A percentile compares a stretch with the other conserved stretches of the same genome.
These are phyloP conservation scores for Phylloscopus whistleri DNA, from an alignment of 2,113 vertebrate species.

Conservation along the genomic window DNA sequence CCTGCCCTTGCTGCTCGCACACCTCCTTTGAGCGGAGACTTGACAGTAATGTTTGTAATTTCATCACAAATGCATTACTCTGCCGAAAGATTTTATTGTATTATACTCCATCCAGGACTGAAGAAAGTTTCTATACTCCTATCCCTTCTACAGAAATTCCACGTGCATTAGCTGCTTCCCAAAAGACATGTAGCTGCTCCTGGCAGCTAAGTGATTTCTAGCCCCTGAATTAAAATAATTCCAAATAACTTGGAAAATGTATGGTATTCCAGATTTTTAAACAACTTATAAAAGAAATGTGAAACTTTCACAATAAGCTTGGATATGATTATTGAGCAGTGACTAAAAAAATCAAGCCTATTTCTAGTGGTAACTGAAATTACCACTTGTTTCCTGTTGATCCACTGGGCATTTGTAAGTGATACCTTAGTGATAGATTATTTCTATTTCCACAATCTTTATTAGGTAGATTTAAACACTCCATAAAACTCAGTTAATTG, in stretches of 20 bases:
- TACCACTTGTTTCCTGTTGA: not conserved
- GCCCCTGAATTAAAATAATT: not conserved
- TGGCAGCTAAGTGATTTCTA: not conserved
- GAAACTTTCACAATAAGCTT: not conserved
- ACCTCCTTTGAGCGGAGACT: not conserved
- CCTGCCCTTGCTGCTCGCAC: not conserved
- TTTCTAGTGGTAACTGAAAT: not conserved
- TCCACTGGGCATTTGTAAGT: not conserved
- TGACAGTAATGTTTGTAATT: not conserved
- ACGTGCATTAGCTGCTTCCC: not conserved
- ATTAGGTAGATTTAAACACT: not conserved
- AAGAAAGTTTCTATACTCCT: not conserved
- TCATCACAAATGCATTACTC: not conserved
- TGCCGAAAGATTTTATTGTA: not conserved
- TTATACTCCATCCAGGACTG: not conserved
- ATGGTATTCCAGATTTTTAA: slow-evolving; percentile 10
- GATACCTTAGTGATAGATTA: not conserved
- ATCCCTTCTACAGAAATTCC: not conserved
- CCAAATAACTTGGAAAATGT: slow-evolving; percentile 3
- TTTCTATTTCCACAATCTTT: not conserved
- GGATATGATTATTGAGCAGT: not conserved
- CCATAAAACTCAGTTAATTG: not conserved
- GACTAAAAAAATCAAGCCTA: not conserved
- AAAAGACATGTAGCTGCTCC: not conserved
- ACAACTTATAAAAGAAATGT: not conserved